A percentile compares a stretch with the other conserved stretches of the same genome.
These are phyloP conservation scores for Ephydatia muelleri DNA, from an alignment of 37 sponge, comb jelly and placozoan genomes.

Conservation along the genomic window DNA sequence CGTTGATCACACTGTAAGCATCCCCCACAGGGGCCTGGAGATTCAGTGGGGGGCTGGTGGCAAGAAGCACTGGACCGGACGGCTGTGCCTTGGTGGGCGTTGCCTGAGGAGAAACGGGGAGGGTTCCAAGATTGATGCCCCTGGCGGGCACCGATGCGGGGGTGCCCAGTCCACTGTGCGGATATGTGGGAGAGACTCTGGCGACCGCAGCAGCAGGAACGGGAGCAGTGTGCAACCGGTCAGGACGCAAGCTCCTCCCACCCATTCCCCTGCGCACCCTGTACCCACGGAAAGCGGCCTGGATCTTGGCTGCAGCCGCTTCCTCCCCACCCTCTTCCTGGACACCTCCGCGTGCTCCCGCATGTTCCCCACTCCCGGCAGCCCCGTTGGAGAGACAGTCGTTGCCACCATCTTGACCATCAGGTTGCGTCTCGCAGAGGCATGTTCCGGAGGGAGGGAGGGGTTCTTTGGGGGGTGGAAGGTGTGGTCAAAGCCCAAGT, in stretches of 20 bases:
- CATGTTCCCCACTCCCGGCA: conserved; percentile 57
- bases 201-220: neutral
- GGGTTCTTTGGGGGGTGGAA: neutral
- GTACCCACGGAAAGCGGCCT: conserved; percentile 66
- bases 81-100: neutral
- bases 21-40: conserved; percentile 75
- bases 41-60: neutral
- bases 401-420: neutral
- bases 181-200: neutral
- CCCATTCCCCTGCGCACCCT: conserved; percentile 16
- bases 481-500: neutral
- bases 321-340: conserved; percentile 4
- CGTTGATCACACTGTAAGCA: conserved; percentile 66
- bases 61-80: neutral
- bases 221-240: neutral
- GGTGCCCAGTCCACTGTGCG: neutral
- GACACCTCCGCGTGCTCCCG: conserved; percentile 20
- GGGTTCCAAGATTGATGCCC: neutral
- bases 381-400: neutral
- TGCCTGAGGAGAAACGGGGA: neutral
- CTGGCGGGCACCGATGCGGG: neutral
- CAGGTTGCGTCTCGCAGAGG: neutral
- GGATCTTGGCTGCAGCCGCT: conserved; percentile 61
- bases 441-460: neutral
- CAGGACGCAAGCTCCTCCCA: neutral